A percentile compares a stretch with the other conserved stretches of the same genome.
Conservation (phyloP, 2,888 invertebrate genomes). For the Eurytoma adleriae region DNA sequence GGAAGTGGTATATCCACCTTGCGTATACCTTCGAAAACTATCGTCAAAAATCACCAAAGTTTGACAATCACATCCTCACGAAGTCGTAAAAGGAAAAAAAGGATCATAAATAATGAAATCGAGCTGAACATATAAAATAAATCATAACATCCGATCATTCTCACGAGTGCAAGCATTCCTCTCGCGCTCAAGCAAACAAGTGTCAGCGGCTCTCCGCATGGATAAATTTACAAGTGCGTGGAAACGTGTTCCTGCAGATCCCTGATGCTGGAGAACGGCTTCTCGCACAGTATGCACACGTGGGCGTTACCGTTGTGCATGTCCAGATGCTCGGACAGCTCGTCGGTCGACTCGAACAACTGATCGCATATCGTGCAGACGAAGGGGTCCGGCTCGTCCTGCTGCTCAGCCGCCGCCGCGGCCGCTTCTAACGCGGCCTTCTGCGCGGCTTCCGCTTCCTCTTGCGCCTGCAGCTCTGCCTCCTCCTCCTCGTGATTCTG, state of each 20-base stretch:
- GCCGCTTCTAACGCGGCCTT: slow-evolving; percentile 61
- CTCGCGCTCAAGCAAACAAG: too few species aligned
- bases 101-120: not conserved
- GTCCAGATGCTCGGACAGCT: slow-evolving; percentile 69
- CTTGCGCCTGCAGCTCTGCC: slow-evolving; percentile 69
- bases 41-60: too few species aligned
- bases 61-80: too few species aligned
- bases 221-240: slow-evolving; percentile 65
- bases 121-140: not conserved
- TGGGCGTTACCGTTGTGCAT: slow-evolving; percentile 68
- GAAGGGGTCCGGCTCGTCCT: slow-evolving; percentile 58
- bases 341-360: slow-evolving; percentile 65
- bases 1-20: too few species aligned
- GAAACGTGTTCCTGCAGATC: slow-evolving; percentile 71
- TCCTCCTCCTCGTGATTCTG: slow-evolving; percentile 72
- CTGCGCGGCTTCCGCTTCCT: slow-evolving; percentile 65
- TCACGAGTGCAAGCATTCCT: not conserved
- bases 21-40: too few species aligned
- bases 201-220: too few species aligned
- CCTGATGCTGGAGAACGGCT: slow-evolving; percentile 67
- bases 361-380: slow-evolving; percentile 70
- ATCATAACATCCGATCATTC: not conserved
- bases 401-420: slow-evolving; percentile 59
- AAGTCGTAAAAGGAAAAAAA: not conserved
- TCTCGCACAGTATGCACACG: slow-evolving; percentile 71